Base-by-base conservation (phyloP, 2,113 vertebrate genomes). In the Equus quagga region DNA sequence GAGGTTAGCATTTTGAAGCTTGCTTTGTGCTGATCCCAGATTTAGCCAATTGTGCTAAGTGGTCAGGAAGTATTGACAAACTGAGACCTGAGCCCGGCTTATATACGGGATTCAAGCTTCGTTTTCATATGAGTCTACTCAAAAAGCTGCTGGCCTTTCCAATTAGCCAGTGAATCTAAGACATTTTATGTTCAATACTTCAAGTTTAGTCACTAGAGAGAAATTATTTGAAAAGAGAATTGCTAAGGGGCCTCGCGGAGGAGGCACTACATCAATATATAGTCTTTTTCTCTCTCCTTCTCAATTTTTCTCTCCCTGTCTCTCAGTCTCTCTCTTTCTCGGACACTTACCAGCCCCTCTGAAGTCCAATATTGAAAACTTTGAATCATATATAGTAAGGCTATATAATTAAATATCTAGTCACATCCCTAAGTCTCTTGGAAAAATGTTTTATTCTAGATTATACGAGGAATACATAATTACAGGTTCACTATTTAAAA, bases 381-480 rank as follows among this genome's bases (percentile, higher is more conserved):
- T 86, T 82, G 64, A 97, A 72, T 95, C 23, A 33, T 86, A 51
- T 62, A 88, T 83, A 51, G 60, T 89, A 94, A 93, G 15, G 8
- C 28, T 96, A 19, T 65, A 12, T 76, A 96, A 79, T 65, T 58
- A 60, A 31, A 87, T 44, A 79, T 80, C 24, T 95, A 90, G 89
- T 82, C 62, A 90, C 88, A 95, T 46, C 51, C 33, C 33, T 86
- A 88, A 33, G 8, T 82, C 24, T 76, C 65, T 95, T 89, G 78
- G 28, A 89, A 97, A 96, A 93, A 46, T 41, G 44, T 75, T 79
- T 96, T 83, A 91, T 91, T 97, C 94, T 82, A 73, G 95, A 96
- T 93, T 91, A 89, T 89, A 67, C 4, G 58, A 81, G 2, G 19
- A 94, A 88, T 49, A 15, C 44, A 78, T 60, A 91, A 94, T 49